phyloP scores from a whole-genome alignment of 92 coral and sea anemone species.

The Paragorgia papillata region DNA sequence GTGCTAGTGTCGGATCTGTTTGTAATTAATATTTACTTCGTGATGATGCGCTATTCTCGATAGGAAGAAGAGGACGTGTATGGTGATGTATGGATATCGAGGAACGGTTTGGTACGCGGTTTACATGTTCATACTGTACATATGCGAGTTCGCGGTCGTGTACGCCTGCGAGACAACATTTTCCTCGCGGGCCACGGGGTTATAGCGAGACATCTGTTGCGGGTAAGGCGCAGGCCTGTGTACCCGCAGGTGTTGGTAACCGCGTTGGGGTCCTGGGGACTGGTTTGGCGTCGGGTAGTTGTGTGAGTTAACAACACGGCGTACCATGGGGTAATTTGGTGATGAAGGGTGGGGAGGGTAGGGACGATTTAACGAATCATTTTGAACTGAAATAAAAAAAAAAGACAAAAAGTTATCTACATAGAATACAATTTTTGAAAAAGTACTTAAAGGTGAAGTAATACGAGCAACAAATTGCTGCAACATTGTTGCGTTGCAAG shows the following conservation, averaged over 20 bases:
- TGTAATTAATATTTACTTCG: no score
- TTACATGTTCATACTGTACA: conserved; percentile 43
- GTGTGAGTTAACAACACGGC: conserved; percentile 63
- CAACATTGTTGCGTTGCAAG: no score
- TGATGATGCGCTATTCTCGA: no score
- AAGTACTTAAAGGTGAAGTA: no score
- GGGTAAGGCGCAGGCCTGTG: conserved; percentile 96
- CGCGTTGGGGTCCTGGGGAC: conserved; percentile 75
- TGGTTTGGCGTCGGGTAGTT: conserved; percentile 34
- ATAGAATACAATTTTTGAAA: no score
- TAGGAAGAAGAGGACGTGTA: no score
- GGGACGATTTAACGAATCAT: conserved; percentile 31
- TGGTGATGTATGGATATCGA: no score
- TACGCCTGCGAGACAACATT: conserved; percentile 34
- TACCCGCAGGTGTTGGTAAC: conserved; percentile 87
- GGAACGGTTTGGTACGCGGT: no score
- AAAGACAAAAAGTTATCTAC: conserved; percentile 64
- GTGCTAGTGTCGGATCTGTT: no score
- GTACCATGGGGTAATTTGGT: conserved; percentile 93
- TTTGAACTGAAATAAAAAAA: conserved; percentile 33
- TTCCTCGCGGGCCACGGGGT: conserved; percentile 39
- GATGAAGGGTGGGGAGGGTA: conserved; percentile 69
- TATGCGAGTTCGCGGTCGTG: conserved; percentile 40
- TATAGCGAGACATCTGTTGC: conserved; percentile 48
- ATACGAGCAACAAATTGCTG: no score